phyloP scores from a whole-genome alignment of 2,113 vertebrate species.

The Chloropsis hardwickii region DNA sequence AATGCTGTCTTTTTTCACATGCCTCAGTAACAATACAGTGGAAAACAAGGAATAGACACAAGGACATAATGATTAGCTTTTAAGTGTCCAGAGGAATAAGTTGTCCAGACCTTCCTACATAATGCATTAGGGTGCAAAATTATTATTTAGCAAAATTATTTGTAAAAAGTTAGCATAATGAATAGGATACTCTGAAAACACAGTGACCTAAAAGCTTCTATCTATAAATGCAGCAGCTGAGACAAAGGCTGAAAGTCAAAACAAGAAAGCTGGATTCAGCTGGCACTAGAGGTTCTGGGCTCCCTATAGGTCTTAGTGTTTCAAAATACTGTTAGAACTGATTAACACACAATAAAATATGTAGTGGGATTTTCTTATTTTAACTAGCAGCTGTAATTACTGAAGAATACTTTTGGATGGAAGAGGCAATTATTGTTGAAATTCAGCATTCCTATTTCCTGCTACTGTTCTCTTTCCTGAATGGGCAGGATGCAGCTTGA shows the following conservation, averaged over 20 bases:
- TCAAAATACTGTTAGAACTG: neutral
- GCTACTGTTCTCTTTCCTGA: neutral
- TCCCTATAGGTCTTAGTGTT: neutral
- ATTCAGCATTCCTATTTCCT: neutral
- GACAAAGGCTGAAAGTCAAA: neutral
- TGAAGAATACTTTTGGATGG: neutral
- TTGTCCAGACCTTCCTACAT: neutral
- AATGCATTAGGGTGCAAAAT: neutral
- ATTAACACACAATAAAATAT: neutral
- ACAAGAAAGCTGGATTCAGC: neutral
- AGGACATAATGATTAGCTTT: neutral
- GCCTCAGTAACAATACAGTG: accelerated
- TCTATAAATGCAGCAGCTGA: neutral
- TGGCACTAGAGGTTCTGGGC: neutral
- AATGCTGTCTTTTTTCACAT: neutral
- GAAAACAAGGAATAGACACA: neutral
- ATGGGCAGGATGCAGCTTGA: neutral
- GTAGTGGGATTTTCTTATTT: neutral
- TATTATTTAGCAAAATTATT: neutral
- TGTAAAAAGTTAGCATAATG: neutral
- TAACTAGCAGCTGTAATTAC: neutral
- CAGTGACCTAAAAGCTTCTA: neutral
- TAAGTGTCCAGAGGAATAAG: neutral
- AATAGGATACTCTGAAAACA: neutral
- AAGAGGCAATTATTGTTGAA: neutral